These are phyloP conservation scores for Sesia bembeciformis DNA, from an alignment of 2,888 invertebrate genomes.

Conservation along the genomic window DNA sequence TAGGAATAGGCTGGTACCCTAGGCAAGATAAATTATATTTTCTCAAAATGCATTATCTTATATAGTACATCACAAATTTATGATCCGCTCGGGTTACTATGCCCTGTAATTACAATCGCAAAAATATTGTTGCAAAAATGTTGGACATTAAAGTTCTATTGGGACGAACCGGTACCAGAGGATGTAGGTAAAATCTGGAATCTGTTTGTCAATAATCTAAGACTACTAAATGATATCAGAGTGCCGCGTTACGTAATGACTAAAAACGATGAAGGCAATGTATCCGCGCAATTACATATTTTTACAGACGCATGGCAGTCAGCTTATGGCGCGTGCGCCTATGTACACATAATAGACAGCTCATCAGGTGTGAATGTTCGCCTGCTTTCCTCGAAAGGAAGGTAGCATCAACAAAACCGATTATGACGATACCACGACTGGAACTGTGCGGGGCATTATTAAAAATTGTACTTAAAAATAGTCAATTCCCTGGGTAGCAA, in stretches of 20 bases:
- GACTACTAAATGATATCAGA: slow-evolving; percentile 2
- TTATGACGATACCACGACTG: slow-evolving; percentile 13
- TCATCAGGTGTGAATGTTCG: background rate
- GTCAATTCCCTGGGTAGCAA: slow-evolving; percentile 5
- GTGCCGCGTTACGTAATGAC: slow-evolving; percentile 8
- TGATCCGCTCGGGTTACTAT: slow-evolving; percentile 15
- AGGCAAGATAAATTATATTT: slow-evolving; percentile 9
- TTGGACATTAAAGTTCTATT: slow-evolving; percentile 14
- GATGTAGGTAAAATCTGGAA: slow-evolving; percentile 6
- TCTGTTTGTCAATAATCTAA: slow-evolving; percentile 3
- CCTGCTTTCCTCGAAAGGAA: slow-evolving; percentile 12
- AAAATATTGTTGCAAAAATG: slow-evolving; percentile 18
- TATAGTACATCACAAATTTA: slow-evolving; percentile 14
- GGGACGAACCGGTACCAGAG: slow-evolving; percentile 15
- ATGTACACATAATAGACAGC: slow-evolving; percentile 8
- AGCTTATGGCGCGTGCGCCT: slow-evolving; percentile 15
- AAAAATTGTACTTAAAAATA: slow-evolving; percentile 10
- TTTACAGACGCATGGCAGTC: slow-evolving; percentile 14
- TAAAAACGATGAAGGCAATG: background rate
- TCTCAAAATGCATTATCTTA: slow-evolving; percentile 14
- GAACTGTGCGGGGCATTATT: slow-evolving; percentile 19
- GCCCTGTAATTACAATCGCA: slow-evolving; percentile 10
- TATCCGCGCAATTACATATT: slow-evolving; percentile 10
- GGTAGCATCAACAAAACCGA: slow-evolving; percentile 13
- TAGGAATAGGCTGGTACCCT: slow-evolving; percentile 10